Evolutionary conservation across 2,888 invertebrate species (phyloP).

Genomic region (Idaea biselata): DNA sequence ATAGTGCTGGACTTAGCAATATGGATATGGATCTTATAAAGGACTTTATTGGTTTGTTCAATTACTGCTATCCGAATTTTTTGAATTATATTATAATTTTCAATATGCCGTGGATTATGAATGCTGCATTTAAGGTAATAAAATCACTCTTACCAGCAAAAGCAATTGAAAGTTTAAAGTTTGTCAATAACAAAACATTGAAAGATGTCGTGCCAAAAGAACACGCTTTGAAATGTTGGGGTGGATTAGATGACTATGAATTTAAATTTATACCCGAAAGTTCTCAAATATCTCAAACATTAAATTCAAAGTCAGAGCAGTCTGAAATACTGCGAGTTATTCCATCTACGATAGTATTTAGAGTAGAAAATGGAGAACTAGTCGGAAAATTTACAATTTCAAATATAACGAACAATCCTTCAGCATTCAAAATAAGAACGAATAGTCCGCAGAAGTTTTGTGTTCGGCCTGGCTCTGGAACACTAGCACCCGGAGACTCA

Average conservation of each 20-base stretch:
- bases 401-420: conserved; percentile 81
- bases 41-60: conserved; percentile 92
- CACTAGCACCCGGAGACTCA: conserved; percentile 83
- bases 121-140: conserved; percentile 94
- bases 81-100: conserved; percentile 93
- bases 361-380: conserved; percentile 84
- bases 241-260: conserved; percentile 87
- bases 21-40: conserved; percentile 96
- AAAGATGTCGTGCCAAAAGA: conserved; percentile 87
- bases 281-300: conserved; percentile 45
- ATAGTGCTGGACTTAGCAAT: conserved; percentile 90
- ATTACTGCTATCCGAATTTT: conserved; percentile 92
- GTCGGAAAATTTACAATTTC: conserved; percentile 84
- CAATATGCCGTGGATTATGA: conserved; percentile 97
- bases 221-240: conserved; percentile 89
- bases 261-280: conserved; percentile 86
- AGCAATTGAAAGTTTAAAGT: conserved; percentile 93
- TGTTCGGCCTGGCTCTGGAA: conserved; percentile 93
- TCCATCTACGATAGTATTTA: conserved; percentile 87
- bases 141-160: conserved; percentile 92
- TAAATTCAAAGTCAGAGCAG: conserved; percentile 72
- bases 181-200: conserved; percentile 88
- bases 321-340: conserved; percentile 81
- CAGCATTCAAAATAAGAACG: conserved; percentile 90
- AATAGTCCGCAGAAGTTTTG: conserved; percentile 97